Conservation (phyloP, 2,113 vertebrate genomes). For the Corythaeola cristata region DNA sequence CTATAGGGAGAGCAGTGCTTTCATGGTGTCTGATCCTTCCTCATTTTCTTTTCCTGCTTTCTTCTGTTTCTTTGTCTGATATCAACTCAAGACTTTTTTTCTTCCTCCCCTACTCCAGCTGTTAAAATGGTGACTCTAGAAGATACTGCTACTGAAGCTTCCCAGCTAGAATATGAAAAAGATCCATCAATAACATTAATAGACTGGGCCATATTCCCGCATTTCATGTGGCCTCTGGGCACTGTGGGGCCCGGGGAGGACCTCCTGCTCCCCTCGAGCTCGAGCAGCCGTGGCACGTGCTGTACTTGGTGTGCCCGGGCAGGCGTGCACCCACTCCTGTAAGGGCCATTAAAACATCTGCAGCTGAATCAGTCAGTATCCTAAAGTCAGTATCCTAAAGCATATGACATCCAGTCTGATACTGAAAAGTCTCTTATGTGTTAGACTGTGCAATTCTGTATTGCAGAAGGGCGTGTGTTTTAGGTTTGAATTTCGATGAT, state of each 20-base stretch:
- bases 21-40: not conserved
- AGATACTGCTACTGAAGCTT: not conserved
- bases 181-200: not conserved
- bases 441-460: not conserved
- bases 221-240: not conserved
- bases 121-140: not conserved
- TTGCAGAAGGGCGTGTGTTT: not conserved
- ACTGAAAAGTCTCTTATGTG: not conserved
- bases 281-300: fast-evolving
- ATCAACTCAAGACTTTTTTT: not conserved
- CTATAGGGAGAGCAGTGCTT: not conserved
- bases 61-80: not conserved
- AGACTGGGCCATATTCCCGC: not conserved
- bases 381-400: too few species aligned
- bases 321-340: fast-evolving
- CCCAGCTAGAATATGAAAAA: not conserved
- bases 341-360: not conserved
- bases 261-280: fast-evolving
- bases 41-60: not conserved
- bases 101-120: not conserved
- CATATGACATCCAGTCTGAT: not conserved
- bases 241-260: fast-evolving
- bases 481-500: not conserved
- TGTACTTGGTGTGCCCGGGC: not conserved
- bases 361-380: not conserved